Evolutionary conservation across 2,113 vertebrate genomes (phyloP).

Genomic region (Mormyrus lacerda): DNA sequence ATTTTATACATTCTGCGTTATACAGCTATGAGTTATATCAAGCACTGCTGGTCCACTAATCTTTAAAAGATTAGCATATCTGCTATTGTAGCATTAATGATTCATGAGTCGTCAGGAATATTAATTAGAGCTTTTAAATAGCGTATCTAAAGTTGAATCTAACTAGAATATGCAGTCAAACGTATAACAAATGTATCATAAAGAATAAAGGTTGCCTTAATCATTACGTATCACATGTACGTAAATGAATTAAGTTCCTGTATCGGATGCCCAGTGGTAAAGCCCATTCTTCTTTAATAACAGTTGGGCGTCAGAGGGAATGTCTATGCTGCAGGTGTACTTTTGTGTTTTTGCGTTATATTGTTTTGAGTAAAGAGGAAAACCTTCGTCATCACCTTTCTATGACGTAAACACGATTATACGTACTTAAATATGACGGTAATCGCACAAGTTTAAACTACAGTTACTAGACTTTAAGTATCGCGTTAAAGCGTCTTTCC

Average conservation of each 20-base stretch:
- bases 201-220: neutral
- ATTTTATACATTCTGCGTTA: neutral
- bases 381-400: neutral
- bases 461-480: neutral
- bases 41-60: neutral
- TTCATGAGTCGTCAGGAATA: neutral
- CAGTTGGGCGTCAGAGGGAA: neutral
- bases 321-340: neutral
- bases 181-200: neutral
- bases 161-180: neutral
- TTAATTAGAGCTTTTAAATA: neutral
- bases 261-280: neutral
- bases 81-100: neutral
- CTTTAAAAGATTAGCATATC: neutral
- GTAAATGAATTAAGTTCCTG: neutral
- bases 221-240: neutral
- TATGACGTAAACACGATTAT: neutral
- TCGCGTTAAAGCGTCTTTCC: neutral
- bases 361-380: neutral
- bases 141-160: neutral
- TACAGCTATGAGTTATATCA: neutral
- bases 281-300: neutral
- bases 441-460: neutral
- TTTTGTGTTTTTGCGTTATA: neutral
- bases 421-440: neutral